Conservation (phyloP, 1,140 invertebrate genomes). For the Hypothenemus hampei region DNA sequence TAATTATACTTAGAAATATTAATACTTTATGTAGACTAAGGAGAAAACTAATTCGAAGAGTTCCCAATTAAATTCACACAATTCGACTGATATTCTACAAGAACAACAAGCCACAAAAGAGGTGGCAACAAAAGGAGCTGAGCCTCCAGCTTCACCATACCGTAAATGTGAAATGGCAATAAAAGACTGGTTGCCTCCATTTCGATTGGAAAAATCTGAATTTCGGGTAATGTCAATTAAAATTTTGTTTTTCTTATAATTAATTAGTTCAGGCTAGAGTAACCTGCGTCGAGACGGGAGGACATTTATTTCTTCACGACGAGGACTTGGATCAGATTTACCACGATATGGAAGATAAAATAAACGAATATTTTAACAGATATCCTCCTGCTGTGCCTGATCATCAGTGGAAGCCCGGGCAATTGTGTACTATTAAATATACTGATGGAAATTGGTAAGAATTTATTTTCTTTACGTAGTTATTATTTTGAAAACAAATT, state of each 20-base stretch:
- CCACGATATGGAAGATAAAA: conserved; percentile 25
- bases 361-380: conserved; percentile 27
- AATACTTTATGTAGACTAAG: too few relatives aligned
- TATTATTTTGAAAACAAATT: neutral
- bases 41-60: too few relatives aligned
- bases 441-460: conserved; percentile 24
- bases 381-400: conserved; percentile 8
- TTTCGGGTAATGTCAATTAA: conserved; percentile 20
- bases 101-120: too few relatives aligned
- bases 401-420: conserved; percentile 26
- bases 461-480: neutral
- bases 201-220: conserved; percentile 15
- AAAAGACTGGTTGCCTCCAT: conserved; percentile 28
- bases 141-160: too few relatives aligned
- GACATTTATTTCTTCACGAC: conserved; percentile 23
- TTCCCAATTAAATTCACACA: too few relatives aligned
- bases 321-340: conserved; percentile 23
- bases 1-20: too few relatives aligned
- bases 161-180: conserved; percentile 20
- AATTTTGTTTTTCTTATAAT: neutral
- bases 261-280: conserved; percentile 21
- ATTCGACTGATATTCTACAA: too few relatives aligned
- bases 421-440: conserved; percentile 32
- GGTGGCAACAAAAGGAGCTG: too few relatives aligned
- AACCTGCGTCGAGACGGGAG: conserved; percentile 29